phyloP scores from a whole-genome alignment of 2,797 vertebrate species.

The Hipposideros larvatus region DNA sequence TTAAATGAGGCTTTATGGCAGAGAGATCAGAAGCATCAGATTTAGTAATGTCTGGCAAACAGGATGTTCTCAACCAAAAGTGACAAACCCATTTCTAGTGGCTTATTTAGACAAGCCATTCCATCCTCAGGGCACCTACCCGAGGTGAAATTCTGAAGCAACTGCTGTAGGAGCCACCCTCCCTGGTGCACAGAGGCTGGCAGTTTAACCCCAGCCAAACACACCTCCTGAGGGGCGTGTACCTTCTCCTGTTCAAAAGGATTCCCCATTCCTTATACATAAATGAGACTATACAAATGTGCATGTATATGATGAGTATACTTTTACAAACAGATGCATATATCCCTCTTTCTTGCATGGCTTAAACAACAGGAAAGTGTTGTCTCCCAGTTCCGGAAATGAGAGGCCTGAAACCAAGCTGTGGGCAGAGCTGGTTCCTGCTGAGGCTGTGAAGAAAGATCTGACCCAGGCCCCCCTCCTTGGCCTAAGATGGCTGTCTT shows the following conservation, averaged over 20 bases:
- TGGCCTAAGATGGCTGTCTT: neutral
- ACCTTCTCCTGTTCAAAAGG: neutral
- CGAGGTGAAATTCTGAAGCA: neutral
- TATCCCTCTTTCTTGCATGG: neutral
- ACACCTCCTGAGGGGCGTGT: neutral
- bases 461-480: neutral
- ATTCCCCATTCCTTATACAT: neutral
- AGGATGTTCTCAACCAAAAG: neutral
- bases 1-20: neutral
- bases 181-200: neutral
- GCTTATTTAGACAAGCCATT: neutral
- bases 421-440: neutral
- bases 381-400: neutral
- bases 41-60: neutral
- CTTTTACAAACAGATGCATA: fast-evolving
- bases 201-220: neutral
- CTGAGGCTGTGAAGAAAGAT: neutral
- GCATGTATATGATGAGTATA: no score
- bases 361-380: neutral
- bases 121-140: neutral
- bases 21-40: neutral
- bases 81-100: neutral
- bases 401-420: neutral
- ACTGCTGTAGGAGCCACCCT: neutral
- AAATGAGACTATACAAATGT: neutral